These are phyloP conservation scores for Pelodiscus sinensis DNA, from an alignment of 2,113 vertebrate species.

Conservation along the genomic window DNA sequence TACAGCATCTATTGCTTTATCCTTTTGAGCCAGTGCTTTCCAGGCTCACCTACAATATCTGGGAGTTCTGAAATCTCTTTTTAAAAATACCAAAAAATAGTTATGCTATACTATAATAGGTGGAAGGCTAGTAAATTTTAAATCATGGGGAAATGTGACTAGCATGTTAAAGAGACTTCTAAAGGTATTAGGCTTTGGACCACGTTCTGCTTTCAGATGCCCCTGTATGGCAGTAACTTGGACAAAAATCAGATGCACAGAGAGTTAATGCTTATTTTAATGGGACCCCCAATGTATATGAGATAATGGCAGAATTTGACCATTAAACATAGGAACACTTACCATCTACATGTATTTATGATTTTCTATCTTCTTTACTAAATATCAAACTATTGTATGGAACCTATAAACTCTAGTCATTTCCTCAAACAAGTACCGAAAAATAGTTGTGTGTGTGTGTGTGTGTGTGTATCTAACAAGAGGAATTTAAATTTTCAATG, in stretches of 20 bases:
- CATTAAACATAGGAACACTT: background rate
- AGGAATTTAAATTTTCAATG: background rate
- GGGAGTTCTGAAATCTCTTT: slow-evolving; percentile 52
- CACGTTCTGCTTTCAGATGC: slow-evolving; percentile 17
- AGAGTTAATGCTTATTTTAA: background rate
- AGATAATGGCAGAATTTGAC: background rate
- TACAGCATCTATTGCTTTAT: slow-evolving; percentile 17
- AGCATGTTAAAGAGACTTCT: slow-evolving; percentile 10
- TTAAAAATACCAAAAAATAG: slow-evolving; percentile 22
- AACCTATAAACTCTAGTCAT: background rate
- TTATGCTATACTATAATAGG: slow-evolving; percentile 6
- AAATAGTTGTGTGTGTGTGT: background rate
- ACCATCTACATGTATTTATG: background rate
- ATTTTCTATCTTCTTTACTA: background rate
- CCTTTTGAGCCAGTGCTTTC: slow-evolving; percentile 41
- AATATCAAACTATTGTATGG: background rate
- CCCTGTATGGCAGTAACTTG: background rate
- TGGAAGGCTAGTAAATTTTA: slow-evolving; percentile 41
- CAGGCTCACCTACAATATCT: slow-evolving; percentile 30
- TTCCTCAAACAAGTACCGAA: background rate
- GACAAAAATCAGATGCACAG: background rate
- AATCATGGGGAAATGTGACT: background rate
- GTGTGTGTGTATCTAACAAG: background rate
- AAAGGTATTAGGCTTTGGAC: background rate
- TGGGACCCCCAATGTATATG: background rate